These are phyloP conservation scores for Cryptoblepharus egeriae DNA, from an alignment of 2,797 vertebrate species.

Conservation along the genomic window DNA sequence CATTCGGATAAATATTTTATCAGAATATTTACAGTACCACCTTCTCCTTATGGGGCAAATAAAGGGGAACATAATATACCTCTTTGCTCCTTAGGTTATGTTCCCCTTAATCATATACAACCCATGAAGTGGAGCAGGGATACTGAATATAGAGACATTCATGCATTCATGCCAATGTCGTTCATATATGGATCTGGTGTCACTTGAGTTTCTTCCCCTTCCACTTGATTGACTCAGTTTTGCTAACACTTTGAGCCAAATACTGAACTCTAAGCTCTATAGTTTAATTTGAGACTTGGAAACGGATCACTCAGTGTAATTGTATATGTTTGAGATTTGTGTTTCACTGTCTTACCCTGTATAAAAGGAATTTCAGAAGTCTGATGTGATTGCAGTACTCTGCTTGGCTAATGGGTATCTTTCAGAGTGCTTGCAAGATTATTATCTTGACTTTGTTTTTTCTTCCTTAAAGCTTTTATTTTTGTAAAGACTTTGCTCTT, in stretches of 20 bases:
- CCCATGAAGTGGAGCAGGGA: too few species aligned
- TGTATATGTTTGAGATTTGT: not conserved
- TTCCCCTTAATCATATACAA: too few species aligned
- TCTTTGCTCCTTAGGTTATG: too few species aligned
- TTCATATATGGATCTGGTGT: not conserved
- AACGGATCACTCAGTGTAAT: not conserved
- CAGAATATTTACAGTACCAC: too few species aligned
- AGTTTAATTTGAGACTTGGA: not conserved
- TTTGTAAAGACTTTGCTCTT: not conserved
- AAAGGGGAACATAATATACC: too few species aligned
- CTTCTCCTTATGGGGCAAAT: too few species aligned
- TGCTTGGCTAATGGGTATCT: not conserved
- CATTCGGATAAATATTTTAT: too few species aligned
- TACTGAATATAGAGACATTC: too few species aligned
- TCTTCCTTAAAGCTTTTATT: not conserved
- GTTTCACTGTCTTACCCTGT: not conserved
- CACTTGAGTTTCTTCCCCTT: not conserved
- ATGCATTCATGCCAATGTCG: too few species aligned
- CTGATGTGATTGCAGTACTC: not conserved
- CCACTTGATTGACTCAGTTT: not conserved
- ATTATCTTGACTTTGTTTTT: not conserved
- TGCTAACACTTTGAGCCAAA: not conserved
- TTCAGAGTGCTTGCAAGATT: not conserved
- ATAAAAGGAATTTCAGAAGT: not conserved
- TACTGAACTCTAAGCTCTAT: not conserved